These are phyloP conservation scores for Polietes domitor DNA, from an alignment of 2,888 invertebrate genomes.

Conservation along the genomic window DNA sequence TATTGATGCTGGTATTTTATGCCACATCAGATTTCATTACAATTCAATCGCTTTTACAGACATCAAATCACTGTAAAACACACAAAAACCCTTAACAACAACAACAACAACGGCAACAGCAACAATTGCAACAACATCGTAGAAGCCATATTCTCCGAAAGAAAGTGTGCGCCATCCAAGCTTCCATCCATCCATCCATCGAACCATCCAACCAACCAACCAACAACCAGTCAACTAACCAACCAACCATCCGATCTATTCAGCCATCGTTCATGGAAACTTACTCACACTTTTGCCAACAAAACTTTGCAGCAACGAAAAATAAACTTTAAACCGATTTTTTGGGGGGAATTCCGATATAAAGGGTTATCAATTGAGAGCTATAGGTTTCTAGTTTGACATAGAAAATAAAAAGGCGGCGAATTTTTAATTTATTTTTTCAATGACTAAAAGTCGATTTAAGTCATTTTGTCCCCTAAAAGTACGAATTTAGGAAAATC, in stretches of 20 bases:
- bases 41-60: slow-evolving; percentile 70
- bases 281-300: slow-evolving; percentile 47
- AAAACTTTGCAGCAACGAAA: slow-evolving; percentile 47
- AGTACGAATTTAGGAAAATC: too few relatives aligned
- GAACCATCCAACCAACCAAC: background rate
- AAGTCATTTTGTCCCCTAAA: too few relatives aligned
- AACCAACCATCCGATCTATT: slow-evolving; percentile 18
- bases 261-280: slow-evolving; percentile 31
- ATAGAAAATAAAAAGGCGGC: too few relatives aligned
- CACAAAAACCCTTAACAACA: slow-evolving; percentile 53
- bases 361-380: slow-evolving; percentile 49
- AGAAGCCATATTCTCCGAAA: slow-evolving; percentile 9
- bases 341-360: slow-evolving; percentile 44
- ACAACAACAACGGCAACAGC: slow-evolving; percentile 49
- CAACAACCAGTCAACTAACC: background rate
- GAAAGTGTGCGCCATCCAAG: background rate
- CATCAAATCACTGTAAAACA: slow-evolving; percentile 68
- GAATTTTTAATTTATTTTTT: too few relatives aligned
- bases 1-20: slow-evolving; percentile 67
- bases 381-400: too few relatives aligned
- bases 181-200: background rate
- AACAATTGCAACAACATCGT: slow-evolving; percentile 3
- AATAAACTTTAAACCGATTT: slow-evolving; percentile 63
- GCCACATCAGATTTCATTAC: slow-evolving; percentile 71
- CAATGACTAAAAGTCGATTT: too few relatives aligned